Evolutionary conservation across 1,140 invertebrate species (phyloP), one percentile per base, ranked within the genome.

Genomic region (Lasaia peninsularis): DNA sequence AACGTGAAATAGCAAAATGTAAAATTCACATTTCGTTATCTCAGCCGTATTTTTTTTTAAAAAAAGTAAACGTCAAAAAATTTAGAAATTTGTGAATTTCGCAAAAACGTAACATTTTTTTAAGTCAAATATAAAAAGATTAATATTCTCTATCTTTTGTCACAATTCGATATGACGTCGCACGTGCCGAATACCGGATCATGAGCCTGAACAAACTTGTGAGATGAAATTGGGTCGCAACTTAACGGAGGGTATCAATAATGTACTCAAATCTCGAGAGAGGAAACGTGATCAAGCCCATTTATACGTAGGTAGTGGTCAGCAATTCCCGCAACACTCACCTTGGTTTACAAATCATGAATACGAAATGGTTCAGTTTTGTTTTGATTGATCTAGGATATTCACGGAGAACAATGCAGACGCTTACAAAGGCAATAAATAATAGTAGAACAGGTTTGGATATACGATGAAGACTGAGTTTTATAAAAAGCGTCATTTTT

Each of bases 201-300:
- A 20, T 54, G 58, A 53, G 24, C 34, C 52, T 21, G 58, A 60
- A 55, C 10, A 58, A 58, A 58, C 56, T 52, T 44, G 7, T 40
- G 14, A 34, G 12, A 54, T 48, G 52, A 32, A 55, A 60, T 34
- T 60, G 52, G 58, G 51, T 53, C 40, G 37, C 40, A 49, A 64
- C 62, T 65, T 49, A 63, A 35, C 33, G 58, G 56, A 59, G 54
- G 58, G 63, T 61, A 67, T 56, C 62, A 57, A 67, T 67, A 52
- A 35, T 28, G 24, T 52, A 28, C 35, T 52, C 9, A 49, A 40
- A 51, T 28, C 49, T 14, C 35, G 33, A 40, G 52, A 54, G 24
- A 34, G 14, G 49, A 9, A 52, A 58, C 56, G 56, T 58, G 56
- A 58, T 58, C 50, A 52, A 58, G 53, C 53, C 21, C 40, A 40